Base-by-base conservation (phyloP, 2,888 invertebrate species). In the Eustalomyia histrio region DNA sequence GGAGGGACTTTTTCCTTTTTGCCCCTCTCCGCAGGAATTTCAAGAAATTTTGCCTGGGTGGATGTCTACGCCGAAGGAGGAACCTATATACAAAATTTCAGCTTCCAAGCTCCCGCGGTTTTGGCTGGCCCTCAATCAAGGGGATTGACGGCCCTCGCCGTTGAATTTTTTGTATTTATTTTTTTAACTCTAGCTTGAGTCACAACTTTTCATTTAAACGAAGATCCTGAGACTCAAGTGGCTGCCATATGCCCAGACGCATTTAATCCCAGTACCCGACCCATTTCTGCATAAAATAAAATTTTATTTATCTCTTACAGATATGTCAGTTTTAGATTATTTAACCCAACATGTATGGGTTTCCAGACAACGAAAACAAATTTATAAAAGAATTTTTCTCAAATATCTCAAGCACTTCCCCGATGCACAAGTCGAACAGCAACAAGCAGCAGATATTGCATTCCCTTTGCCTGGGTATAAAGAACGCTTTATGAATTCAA, bases 151-250 rank as follows among this genome's bases (percentile, higher is more conserved):
- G n/a, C n/a, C n/a, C n/a, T n/a, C n/a, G n/a, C n/a, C n/a, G n/a
- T n/a, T n/a, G n/a, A n/a, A n/a, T 0, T 18, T 35, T 24, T 55
- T 1, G 17, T 21, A 14, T 47, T 63, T 12, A 39, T 39, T 21
- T 24, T n/a, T 57, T 2, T 5, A 14, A 21, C 18, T 73, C 16
- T 73, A 78, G 76, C 72, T 50, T 60, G 72, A 4, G 67, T 73
- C 17, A 85, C 88, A 2, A 89, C 88, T 5, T 89, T 89, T 58
- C 89, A 84, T 85, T 89, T 85, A 65, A 90, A 87, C 55, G 87
- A 94, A 82, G 95, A 95, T 87, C 95, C 95, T 0, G 95, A 95
- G 90, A 95, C 95, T 2, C 94, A 94, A 88, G 94, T 94, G 10
- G 93, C 93, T 1, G 92, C 93, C 8, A 91, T 94, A 58, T 93